phyloP scores from a whole-genome alignment of 2,888 invertebrate species.

The Cinara cedri region DNA sequence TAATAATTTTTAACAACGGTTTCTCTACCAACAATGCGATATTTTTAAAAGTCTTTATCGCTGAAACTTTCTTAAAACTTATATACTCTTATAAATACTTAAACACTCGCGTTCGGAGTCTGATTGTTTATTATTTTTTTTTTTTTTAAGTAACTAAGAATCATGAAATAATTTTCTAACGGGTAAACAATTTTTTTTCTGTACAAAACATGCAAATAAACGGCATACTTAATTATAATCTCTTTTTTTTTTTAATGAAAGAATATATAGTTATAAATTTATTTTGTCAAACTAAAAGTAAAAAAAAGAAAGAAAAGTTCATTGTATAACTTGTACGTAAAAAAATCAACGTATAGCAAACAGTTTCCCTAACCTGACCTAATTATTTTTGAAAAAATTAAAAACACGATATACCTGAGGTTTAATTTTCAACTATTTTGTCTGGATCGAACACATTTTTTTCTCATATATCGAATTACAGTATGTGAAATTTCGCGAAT shows the following conservation, averaged over 20 bases:
- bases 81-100: constrained; percentile 12
- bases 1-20: not conserved
- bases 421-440: too few relatives aligned
- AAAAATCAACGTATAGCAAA: too few relatives aligned
- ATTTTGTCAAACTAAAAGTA: too few relatives aligned
- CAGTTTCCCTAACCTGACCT: too few relatives aligned
- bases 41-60: not conserved
- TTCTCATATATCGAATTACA: too few relatives aligned
- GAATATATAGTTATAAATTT: too few relatives aligned
- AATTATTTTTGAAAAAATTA: too few relatives aligned
- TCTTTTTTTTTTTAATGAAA: not conserved
- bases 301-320: too few relatives aligned
- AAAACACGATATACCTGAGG: too few relatives aligned
- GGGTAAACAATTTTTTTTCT: not conserved
- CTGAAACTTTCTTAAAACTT: constrained; percentile 19
- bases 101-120: not conserved
- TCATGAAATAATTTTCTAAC: not conserved
- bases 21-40: not conserved
- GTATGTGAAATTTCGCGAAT: too few relatives aligned
- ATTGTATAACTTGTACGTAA: too few relatives aligned
- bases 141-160: not conserved
- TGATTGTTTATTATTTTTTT: not conserved
- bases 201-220: not conserved
- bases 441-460: too few relatives aligned
- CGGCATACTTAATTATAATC: not conserved